Percentiles rank a stretch among this genome's conserved stretches.
phyloP scores from a whole-genome alignment of 2,888 invertebrate genomes.

The Calephelis perditalis region DNA sequence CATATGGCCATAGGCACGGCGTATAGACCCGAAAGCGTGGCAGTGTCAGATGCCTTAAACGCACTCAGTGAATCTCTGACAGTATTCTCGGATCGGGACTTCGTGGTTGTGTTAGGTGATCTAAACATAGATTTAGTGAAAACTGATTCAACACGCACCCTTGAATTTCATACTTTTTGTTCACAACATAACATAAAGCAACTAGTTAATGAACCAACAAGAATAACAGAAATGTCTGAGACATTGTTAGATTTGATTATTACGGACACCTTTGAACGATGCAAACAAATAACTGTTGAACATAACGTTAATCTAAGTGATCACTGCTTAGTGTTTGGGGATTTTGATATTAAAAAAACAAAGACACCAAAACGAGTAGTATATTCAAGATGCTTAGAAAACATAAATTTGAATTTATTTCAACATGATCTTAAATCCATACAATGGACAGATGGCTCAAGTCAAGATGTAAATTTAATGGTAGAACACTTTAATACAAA shows the following conservation, averaged over 20 bases:
- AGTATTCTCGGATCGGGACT: constrained; percentile 13
- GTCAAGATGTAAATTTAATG: constrained; percentile 2
- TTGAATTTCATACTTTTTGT: constrained; percentile 15
- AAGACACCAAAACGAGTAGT: neutral
- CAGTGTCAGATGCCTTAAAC: constrained; percentile 19
- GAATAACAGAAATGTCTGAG: constrained; percentile 18
- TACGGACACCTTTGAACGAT: constrained; percentile 10
- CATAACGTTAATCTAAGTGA: constrained; percentile 21
- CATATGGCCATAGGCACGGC: constrained; percentile 21
- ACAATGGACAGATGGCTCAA: constrained; percentile 3
- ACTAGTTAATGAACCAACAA: constrained; percentile 22
- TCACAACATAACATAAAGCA: constrained; percentile 20
- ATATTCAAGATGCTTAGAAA: constrained; percentile 1
- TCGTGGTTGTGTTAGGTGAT: constrained; percentile 22
- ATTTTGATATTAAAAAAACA: constrained; percentile 15
- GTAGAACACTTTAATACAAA: too few relatives aligned
- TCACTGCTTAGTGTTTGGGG: constrained; percentile 15
- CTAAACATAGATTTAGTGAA: constrained; percentile 24
- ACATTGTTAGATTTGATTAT: constrained; percentile 19
- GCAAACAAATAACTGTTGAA: constrained; percentile 19
- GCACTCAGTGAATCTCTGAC: constrained; percentile 24
- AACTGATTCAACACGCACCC: neutral
- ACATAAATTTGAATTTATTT: constrained; percentile 6
- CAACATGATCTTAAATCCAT: constrained; percentile 3
- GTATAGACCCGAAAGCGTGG: constrained; percentile 21